phyloP scores from a whole-genome alignment of 2,113 vertebrate species.

The Nyctereutes procyonoides region DNA sequence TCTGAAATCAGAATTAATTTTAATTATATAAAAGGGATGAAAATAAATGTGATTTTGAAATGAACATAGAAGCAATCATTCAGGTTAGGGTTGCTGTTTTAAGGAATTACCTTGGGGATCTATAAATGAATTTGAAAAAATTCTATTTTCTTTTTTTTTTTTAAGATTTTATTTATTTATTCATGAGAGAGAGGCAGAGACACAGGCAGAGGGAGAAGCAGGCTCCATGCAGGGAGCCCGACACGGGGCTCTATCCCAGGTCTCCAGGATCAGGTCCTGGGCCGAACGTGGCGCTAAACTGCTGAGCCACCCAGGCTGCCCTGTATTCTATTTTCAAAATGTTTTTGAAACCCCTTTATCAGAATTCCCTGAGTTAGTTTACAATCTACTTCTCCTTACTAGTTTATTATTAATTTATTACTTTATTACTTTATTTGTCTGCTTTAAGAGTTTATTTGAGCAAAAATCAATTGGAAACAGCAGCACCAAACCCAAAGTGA shows the following conservation, averaged over 20 bases:
- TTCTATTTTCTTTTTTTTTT: neutral
- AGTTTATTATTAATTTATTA: neutral
- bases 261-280: too few relatives aligned
- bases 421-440: neutral
- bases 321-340: neutral
- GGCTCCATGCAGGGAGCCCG: too few relatives aligned
- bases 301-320: too few relatives aligned
- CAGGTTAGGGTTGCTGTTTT: neutral
- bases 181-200: too few relatives aligned
- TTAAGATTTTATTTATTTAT: too few relatives aligned
- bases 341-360: neutral
- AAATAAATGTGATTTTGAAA: neutral
- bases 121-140: neutral
- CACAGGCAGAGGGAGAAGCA: too few relatives aligned
- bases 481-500: neutral
- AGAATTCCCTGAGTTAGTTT: neutral
- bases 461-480: neutral
- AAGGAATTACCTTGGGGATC: neutral
- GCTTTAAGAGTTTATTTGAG: neutral
- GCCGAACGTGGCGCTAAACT: too few relatives aligned
- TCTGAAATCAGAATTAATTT: constrained; percentile 54
- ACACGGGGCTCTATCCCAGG: too few relatives aligned
- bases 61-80: neutral
- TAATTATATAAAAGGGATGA: neutral
- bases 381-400: neutral